Evolutionary conservation across 2,888 invertebrate species (phyloP), one percentile per base, ranked within the genome.

Genomic region (Hypomecis punctinalis): DNA sequence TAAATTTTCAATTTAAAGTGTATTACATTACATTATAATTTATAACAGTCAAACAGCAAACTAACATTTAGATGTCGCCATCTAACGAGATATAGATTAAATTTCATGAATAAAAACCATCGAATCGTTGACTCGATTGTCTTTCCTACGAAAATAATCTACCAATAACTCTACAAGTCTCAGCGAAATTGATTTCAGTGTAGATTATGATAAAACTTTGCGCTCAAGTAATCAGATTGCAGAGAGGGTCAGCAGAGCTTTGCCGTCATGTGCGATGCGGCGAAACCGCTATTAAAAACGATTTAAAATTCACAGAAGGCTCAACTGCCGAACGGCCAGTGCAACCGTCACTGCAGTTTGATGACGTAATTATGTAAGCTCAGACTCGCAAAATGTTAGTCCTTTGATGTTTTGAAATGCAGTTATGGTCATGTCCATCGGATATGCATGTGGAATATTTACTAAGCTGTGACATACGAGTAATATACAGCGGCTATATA

Each of bases 301-400:
- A 89, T 91, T 90, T 92, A 91, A 89, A 91, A 92, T 92, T 91
- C 91, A 92, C 90, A 89, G 89, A 90, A 85, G 84, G 88, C 86
- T 87, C 83, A 85, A 81, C 82, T 80, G 83, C 75, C 78, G 79
- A 82, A 79, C 80, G 80, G 77, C 75, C 79, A 75, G 76, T 75
- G 81, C 80, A 78, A 81, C 80, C 81, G 84, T 84, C 85, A 83
- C 83, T 81, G 84, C 84, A 78, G 83, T 88, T 86, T 85, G 86
- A 86, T 86, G 84, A 82, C 84, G 81, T 87, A 89, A 90, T 90
- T 87, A 87, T 83, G 80, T 84, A 81, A 85, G 81, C 84, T 80
- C 79, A 74, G 74, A 81, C 79, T 85, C 76, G 79, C 81, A 81
- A 84, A 84, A 83, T 78, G 81, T 73, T 71, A 71, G 73, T 78